Conservation (phyloP, 2,888 invertebrate genomes). For the Cataglyphis livida region DNA sequence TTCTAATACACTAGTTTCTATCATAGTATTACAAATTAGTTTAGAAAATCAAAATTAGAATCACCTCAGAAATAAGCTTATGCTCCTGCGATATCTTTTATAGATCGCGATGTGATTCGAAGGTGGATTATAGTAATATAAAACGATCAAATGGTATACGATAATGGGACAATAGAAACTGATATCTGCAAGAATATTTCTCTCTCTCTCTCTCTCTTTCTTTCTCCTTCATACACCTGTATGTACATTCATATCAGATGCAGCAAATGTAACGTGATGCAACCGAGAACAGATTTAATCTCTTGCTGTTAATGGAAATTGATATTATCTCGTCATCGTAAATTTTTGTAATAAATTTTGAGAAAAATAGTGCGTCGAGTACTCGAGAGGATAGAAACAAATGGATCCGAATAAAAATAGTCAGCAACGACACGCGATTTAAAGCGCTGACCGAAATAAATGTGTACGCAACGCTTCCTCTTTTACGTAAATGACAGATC, state of each 20-base stretch:
- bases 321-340: background rate
- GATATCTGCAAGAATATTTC: background rate
- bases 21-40: background rate
- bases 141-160: background rate
- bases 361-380: no score
- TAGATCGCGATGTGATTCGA: background rate
- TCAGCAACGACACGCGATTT: background rate
- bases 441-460: conserved; percentile 19
- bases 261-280: background rate
- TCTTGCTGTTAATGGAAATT: background rate
- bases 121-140: background rate
- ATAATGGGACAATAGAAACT: background rate
- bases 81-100: background rate
- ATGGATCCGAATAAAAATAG: background rate
- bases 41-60: background rate
- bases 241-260: background rate
- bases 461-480: background rate
- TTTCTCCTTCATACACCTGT: no score
- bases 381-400: background rate
- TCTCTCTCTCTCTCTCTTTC: background rate
- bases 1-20: no score
- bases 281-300: background rate
- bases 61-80: background rate
- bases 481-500: background rate
- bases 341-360: background rate